Evolutionary conservation across 2,797 vertebrate genomes (phyloP).

Genomic region (Melanogrammus aeglefinus): DNA sequence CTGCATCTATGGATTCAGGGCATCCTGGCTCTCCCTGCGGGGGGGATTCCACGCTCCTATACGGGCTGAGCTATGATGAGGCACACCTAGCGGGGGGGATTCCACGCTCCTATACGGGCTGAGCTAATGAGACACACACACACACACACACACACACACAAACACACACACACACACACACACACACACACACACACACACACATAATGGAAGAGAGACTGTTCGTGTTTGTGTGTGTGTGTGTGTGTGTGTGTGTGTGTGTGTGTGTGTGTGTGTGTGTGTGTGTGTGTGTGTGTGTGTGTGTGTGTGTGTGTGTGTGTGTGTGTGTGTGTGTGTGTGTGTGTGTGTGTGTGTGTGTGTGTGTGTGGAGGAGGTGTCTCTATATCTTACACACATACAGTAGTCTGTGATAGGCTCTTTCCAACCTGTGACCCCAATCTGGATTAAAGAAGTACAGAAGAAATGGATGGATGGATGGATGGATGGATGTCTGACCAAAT

Average conservation of each 20-base stretch:
- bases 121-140: background rate
- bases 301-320: background rate
- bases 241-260: conserved; percentile 1
- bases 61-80: background rate
- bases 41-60: background rate
- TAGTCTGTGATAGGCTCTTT: conserved; percentile 53
- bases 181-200: conserved; percentile 18
- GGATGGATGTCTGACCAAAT: background rate
- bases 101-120: background rate
- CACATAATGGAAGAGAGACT: too few relatives aligned
- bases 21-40: too few relatives aligned
- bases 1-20: too few relatives aligned
- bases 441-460: background rate
- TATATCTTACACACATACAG: conserved; percentile 63
- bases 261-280: background rate
- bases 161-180: background rate
- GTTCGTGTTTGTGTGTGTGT: background rate
- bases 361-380: background rate
- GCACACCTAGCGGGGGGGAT: background rate
- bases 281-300: background rate
- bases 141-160: conserved; percentile 19
- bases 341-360: background rate
- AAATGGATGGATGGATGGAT: background rate
- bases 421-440: background rate
- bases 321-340: conserved; percentile 3